Conservation (phyloP, 2,113 vertebrate genomes). For the Myrmecobius fasciatus region DNA sequence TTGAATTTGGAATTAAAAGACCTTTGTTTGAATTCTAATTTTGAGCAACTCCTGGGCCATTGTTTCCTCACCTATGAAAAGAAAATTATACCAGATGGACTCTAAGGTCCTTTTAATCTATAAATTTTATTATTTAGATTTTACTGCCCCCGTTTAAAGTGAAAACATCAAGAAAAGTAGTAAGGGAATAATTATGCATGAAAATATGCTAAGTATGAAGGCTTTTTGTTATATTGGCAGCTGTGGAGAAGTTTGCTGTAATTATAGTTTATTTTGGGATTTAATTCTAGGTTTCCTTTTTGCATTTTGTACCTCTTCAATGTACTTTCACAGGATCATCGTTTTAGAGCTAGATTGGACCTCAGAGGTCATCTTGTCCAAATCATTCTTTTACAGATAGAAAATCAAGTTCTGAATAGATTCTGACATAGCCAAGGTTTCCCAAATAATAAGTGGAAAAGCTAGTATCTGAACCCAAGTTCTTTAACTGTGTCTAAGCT, state of each 20-base stretch:
- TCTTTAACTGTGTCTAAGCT: background rate
- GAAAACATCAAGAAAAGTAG: background rate
- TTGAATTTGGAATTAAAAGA: background rate
- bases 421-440: background rate
- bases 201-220: background rate
- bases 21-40: background rate
- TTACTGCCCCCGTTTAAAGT: background rate
- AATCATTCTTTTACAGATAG: background rate
- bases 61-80: background rate
- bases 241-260: conserved; percentile 1
- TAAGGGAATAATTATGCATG: conserved; percentile 1
- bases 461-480: background rate
- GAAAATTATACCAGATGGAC: background rate
- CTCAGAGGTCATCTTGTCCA: background rate
- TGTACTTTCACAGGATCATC: background rate
- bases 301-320: background rate
- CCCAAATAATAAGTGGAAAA: background rate
- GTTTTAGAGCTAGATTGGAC: background rate
- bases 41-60: background rate
- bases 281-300: background rate
- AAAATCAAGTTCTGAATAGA: background rate
- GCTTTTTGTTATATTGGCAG: conserved; percentile 5
- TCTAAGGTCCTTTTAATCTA: background rate
- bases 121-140: background rate
- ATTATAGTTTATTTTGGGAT: conserved; percentile 2